Conservation (phyloP, 2,797 vertebrate genomes). For the Xiphorhynchus erythropygius region DNA sequence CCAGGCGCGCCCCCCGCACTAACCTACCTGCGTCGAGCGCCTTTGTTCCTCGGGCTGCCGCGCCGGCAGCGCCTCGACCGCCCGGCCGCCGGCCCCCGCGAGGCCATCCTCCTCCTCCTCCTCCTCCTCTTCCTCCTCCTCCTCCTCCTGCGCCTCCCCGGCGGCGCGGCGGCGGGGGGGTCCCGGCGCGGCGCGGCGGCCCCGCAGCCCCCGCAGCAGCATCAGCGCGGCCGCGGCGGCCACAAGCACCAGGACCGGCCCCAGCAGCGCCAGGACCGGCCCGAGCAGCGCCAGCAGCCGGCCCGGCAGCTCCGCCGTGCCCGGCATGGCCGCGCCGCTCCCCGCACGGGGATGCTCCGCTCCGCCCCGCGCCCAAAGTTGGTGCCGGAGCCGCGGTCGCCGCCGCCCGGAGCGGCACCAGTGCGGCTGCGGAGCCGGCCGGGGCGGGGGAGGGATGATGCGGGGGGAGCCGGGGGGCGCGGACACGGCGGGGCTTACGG, state of each 20-base stretch:
- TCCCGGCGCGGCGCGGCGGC: background rate
- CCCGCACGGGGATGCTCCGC: background rate
- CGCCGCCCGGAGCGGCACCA: background rate
- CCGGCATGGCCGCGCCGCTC: background rate
- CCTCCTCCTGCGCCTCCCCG: background rate
- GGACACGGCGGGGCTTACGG: background rate
- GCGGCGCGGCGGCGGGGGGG: background rate
- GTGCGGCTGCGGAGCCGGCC: background rate
- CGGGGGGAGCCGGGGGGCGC: background rate
- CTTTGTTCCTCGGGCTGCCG: conserved; percentile 12
- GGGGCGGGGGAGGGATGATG: background rate
- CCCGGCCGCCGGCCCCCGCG: background rate
- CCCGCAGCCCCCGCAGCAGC: background rate
- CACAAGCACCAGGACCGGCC: background rate
- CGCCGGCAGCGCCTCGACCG: background rate
- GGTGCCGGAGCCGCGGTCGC: background rate
- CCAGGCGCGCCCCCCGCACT: background rate
- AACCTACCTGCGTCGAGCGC: conserved; percentile 13
- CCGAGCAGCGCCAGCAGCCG: background rate
- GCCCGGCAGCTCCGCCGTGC: background rate
- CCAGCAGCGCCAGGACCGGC: background rate
- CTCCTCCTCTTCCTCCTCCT: background rate
- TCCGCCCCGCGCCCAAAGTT: background rate
- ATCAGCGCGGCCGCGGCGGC: background rate
- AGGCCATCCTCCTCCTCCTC: background rate